Evolutionary conservation across 2,888 invertebrate genomes (phyloP).

Genomic region (Thera obeliscata): DNA sequence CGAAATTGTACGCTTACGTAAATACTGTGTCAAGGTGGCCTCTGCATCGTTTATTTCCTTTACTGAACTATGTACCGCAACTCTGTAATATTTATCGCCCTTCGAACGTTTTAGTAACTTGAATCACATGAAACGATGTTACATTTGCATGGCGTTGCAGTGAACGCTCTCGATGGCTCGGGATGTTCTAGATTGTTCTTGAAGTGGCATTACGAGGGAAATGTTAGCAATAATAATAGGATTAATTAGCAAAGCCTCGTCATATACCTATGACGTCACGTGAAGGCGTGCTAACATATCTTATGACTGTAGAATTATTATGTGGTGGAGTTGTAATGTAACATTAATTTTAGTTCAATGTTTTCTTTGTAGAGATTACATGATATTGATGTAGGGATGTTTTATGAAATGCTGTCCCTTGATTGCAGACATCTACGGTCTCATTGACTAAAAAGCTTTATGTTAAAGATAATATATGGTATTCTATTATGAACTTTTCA

Average conservation of each 20-base stretch:
- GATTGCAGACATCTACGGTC: slow-evolving; percentile 19
- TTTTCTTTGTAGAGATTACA: slow-evolving; percentile 80
- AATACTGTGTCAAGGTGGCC: slow-evolving; percentile 53
- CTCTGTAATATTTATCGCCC: slow-evolving; percentile 57
- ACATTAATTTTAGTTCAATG: slow-evolving; percentile 79
- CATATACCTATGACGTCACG: slow-evolving; percentile 19
- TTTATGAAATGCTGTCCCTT: slow-evolving; percentile 72
- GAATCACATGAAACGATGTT: slow-evolving; percentile 38
- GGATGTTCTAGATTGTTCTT: slow-evolving; percentile 45
- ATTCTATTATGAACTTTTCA: no score
- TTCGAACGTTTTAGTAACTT: slow-evolving; percentile 50
- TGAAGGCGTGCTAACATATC: slow-evolving; percentile 77
- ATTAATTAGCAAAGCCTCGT: slow-evolving; percentile 67
- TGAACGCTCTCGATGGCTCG: slow-evolving; percentile 39
- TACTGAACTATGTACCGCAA: slow-evolving; percentile 34
- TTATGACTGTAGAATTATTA: slow-evolving; percentile 69
- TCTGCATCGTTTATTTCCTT: slow-evolving; percentile 51
- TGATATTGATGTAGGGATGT: slow-evolving; percentile 71
- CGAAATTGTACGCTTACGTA: slow-evolving; percentile 41
- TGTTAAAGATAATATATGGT: no score
- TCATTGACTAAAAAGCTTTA: no score
- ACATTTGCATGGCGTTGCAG: slow-evolving; percentile 31
- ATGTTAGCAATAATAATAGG: slow-evolving; percentile 75
- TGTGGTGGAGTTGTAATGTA: slow-evolving; percentile 64
- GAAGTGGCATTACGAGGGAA: slow-evolving; percentile 61